Evolutionary conservation across 1,140 invertebrate genomes (phyloP).

Genomic region (Euura saliciscinereae): DNA sequence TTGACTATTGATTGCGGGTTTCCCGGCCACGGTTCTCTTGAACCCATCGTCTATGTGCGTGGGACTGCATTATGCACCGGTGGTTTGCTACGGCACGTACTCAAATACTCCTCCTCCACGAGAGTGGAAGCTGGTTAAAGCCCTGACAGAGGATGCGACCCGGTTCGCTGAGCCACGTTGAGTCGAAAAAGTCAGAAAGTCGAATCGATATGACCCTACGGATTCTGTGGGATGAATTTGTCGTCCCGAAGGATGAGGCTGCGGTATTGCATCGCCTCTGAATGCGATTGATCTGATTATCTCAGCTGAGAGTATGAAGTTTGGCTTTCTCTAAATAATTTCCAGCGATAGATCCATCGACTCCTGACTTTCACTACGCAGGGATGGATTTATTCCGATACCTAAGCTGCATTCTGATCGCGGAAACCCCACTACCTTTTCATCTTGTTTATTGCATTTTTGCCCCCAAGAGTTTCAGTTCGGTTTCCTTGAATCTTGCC

Average conservation of each 20-base stretch:
- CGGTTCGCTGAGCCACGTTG: not conserved
- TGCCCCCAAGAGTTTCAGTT: not conserved
- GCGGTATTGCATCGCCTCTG: no score
- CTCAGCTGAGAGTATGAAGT: no score
- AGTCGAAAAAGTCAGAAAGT: not conserved
- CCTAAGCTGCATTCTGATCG: constrained; percentile 8
- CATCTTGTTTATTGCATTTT: constrained; percentile 14
- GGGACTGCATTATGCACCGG: constrained; percentile 40
- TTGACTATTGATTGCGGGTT: constrained; percentile 34
- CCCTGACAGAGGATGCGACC: not conserved
- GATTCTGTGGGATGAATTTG: not conserved
- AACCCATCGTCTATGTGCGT: constrained; percentile 22
- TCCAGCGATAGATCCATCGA: no score
- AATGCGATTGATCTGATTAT: no score
- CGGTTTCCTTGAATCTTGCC: not conserved
- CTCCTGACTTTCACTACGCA: not conserved
- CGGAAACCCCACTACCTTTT: not conserved
- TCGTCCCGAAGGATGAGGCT: no score
- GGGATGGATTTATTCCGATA: not conserved
- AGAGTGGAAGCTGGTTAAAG: not conserved
- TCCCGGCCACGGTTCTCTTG: constrained; percentile 17
- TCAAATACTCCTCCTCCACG: constrained; percentile 34
- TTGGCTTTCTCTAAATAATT: no score
- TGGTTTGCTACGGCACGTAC: constrained; percentile 42
- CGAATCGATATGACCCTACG: not conserved